Evolutionary conservation across 2,113 vertebrate species (phyloP).

Genomic region (Forbesichthys agassizii): DNA sequence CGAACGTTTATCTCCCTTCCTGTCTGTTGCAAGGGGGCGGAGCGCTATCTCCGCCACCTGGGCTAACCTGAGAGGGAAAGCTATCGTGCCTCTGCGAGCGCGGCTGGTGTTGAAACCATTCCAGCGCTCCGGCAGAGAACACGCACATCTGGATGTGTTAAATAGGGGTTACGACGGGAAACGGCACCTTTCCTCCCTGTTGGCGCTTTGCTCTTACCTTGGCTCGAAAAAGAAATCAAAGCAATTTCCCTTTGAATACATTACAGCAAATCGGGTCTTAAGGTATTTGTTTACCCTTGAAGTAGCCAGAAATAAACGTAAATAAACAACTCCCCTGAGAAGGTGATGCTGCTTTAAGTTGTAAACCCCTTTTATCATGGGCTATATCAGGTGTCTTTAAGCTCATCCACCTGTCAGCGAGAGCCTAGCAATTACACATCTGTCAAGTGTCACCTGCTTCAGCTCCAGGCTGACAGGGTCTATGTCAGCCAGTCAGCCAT

Average conservation of each 20-base stretch:
- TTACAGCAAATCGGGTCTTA: constrained; percentile 7
- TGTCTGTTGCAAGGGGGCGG: constrained; percentile 59
- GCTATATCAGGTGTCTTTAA: constrained; percentile 75
- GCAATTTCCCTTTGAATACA: constrained; percentile 45
- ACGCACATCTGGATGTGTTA: constrained; percentile 33
- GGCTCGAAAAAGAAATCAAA: constrained; percentile 49
- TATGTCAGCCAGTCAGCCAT: constrained; percentile 80
- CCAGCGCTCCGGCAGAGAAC: constrained; percentile 25
- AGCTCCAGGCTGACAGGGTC: constrained; percentile 71
- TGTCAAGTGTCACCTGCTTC: constrained; percentile 80
- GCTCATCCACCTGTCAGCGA: constrained; percentile 75
- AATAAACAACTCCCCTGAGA: constrained; percentile 33
- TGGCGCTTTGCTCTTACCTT: constrained; percentile 25
- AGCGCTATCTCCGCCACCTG: constrained; percentile 62
- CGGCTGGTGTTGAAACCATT: constrained; percentile 31
- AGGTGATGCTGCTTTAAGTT: constrained; percentile 57
- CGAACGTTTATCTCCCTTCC: constrained; percentile 66
- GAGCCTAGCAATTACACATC: constrained; percentile 80
- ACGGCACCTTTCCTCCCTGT: constrained; percentile 37
- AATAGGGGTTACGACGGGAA: constrained; percentile 32
- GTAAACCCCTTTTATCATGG: constrained; percentile 63
- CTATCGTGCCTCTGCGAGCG: constrained; percentile 41
- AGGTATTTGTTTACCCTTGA: not conserved
- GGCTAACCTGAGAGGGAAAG: constrained; percentile 61
- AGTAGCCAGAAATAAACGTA: constrained; percentile 27